Percentiles rank a stretch among this genome's conserved stretches.
Evolutionary conservation across 1,140 invertebrate species (phyloP).

Genomic region (Temnothorax longispinosus): DNA sequence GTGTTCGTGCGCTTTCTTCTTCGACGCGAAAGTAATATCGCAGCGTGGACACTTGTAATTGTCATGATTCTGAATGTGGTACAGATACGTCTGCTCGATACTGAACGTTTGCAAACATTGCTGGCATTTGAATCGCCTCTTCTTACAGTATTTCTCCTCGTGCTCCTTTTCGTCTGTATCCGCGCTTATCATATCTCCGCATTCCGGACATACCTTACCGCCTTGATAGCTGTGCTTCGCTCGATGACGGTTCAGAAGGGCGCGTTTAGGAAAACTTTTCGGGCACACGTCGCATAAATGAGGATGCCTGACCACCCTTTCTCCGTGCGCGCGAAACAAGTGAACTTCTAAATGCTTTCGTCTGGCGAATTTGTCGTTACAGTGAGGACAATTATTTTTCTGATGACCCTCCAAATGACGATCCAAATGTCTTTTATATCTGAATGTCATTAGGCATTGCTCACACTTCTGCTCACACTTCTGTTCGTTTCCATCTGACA

Average conservation of each 20-base stretch:
- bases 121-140: slow-evolving; percentile 79
- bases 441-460: slow-evolving; percentile 80
- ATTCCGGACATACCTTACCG: slow-evolving; percentile 80
- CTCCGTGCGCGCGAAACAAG: slow-evolving; percentile 78
- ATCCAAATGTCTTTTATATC: slow-evolving; percentile 80
- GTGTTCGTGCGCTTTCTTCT: slow-evolving; percentile 77
- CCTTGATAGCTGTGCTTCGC: slow-evolving; percentile 78
- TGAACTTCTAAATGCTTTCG: slow-evolving; percentile 81
- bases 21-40: slow-evolving; percentile 79
- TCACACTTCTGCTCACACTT: slow-evolving; percentile 72
- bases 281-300: slow-evolving; percentile 76
- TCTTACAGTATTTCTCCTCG: slow-evolving; percentile 74
- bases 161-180: slow-evolving; percentile 73
- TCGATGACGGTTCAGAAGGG: slow-evolving; percentile 79
- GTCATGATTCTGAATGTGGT: slow-evolving; percentile 82
- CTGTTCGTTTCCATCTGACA: slow-evolving; percentile 54
- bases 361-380: slow-evolving; percentile 80
- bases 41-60: slow-evolving; percentile 81
- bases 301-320: slow-evolving; percentile 77
- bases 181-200: slow-evolving; percentile 77
- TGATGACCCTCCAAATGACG: slow-evolving; percentile 82
- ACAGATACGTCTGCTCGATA: slow-evolving; percentile 80
- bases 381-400: slow-evolving; percentile 82
- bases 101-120: slow-evolving; percentile 80
- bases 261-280: slow-evolving; percentile 80